A percentile compares a stretch with the other conserved stretches of the same genome.
phyloP scores from a whole-genome alignment of 2,113 vertebrate genomes.

The Antennarius striatus region DNA sequence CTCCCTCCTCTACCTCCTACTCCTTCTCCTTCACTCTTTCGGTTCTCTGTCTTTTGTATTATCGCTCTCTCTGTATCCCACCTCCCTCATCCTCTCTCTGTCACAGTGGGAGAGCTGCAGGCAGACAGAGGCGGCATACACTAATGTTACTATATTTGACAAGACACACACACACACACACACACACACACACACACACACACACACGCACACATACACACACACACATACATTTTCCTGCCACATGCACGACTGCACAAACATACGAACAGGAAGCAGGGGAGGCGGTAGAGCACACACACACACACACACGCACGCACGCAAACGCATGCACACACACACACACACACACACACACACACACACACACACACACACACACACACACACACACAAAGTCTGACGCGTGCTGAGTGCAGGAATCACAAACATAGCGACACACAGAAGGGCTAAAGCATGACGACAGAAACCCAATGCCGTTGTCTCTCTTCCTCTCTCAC shows the following conservation, averaged over 20 bases:
- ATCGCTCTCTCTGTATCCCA: constrained; percentile 60
- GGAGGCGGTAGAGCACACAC: constrained; percentile 29
- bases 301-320: constrained; percentile 25
- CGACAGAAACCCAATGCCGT: constrained; percentile 63
- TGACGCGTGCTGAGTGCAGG: constrained; percentile 64
- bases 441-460: constrained; percentile 62
- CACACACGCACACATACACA: constrained; percentile 29
- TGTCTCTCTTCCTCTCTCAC: constrained; percentile 33
- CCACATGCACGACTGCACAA: constrained; percentile 69
- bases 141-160: constrained; percentile 82
- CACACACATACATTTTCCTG: constrained; percentile 53
- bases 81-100: constrained; percentile 66
- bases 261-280: constrained; percentile 44
- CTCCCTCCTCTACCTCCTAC: constrained; percentile 10
- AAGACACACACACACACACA: constrained; percentile 55
- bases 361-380: constrained; percentile 13
- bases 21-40: constrained; percentile 16
- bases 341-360: constrained; percentile 24
- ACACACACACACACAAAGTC: constrained; percentile 35
- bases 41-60: constrained; percentile 48
- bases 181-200: constrained; percentile 15
- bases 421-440: constrained; percentile 76
- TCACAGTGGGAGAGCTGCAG: constrained; percentile 71
- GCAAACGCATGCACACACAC: constrained; percentile 4
- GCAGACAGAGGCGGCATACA: constrained; percentile 74